Percentiles rank a stretch among this genome's conserved stretches.
These are phyloP conservation scores for Poicephalus meyeri DNA, from an alignment of 2,113 vertebrate genomes.

Conservation along the genomic window DNA sequence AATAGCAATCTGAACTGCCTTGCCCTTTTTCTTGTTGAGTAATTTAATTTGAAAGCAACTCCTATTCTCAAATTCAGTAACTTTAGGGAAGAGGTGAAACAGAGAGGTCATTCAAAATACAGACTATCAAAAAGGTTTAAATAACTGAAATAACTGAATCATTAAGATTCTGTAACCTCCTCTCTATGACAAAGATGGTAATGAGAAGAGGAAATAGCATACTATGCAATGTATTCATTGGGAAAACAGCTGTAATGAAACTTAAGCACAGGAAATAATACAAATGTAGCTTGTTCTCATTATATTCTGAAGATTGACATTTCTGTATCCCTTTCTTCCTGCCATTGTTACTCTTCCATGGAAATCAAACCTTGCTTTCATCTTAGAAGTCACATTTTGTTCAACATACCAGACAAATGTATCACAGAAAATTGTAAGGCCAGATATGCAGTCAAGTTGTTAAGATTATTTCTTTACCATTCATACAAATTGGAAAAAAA, in stretches of 20 bases:
- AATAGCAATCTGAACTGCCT: neutral
- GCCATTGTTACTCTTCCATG: neutral
- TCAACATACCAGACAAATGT: neutral
- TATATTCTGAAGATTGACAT: neutral
- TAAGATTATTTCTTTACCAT: neutral
- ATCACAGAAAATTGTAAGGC: neutral
- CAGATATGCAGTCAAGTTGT: neutral
- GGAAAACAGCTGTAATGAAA: constrained; percentile 59
- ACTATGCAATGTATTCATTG: constrained; percentile 35
- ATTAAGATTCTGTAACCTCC: constrained; percentile 46
- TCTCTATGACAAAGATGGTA: constrained; percentile 39
- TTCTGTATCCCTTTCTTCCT: constrained; percentile 16
- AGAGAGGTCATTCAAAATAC: constrained; percentile 54
- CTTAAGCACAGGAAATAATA: constrained; percentile 48
- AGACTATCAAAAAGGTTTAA: constrained; percentile 55
- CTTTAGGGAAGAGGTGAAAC: constrained; percentile 31
- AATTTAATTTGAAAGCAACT: constrained; percentile 45
- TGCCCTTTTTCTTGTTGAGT: constrained; percentile 5
- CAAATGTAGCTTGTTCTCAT: constrained; percentile 29
- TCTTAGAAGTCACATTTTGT: constrained; percentile 3
- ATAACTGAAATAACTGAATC: constrained; percentile 32
- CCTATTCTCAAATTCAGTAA: constrained; percentile 4
- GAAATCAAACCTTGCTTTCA: constrained; percentile 30
- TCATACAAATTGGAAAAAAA: neutral
- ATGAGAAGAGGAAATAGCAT: constrained; percentile 57